Conservation (phyloP, 2,888 invertebrate species). For the Andrena fulva region DNA sequence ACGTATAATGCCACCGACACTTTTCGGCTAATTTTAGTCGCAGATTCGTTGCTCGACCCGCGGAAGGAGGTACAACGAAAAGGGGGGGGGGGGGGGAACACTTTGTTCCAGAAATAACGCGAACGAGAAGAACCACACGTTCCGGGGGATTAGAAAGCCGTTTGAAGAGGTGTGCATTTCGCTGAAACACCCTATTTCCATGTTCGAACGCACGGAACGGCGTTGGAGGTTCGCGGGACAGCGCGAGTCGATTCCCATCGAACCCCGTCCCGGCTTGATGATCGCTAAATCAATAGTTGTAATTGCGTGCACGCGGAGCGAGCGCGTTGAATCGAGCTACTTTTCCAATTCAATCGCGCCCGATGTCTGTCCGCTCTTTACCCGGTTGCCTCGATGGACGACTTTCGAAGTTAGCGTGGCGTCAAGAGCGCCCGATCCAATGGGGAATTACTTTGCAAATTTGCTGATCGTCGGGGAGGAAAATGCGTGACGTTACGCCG, state of each 20-base stretch:
- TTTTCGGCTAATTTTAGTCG: conserved; percentile 6
- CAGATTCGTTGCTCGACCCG: not conserved
- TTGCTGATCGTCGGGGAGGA: conserved; percentile 1
- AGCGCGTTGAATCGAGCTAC: not conserved
- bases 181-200: not conserved
- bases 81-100: conserved; percentile 1
- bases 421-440: not conserved
- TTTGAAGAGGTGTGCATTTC: not conserved
- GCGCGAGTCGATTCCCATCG: not conserved
- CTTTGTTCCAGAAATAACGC: conserved; percentile 29
- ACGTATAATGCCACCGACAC: too few relatives aligned
- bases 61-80: not conserved
- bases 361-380: not conserved
- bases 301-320: conserved; percentile 4
- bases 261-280: not conserved
- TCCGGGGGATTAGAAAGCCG: conserved; percentile 17
- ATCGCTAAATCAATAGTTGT: conserved; percentile 35
- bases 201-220: not conserved
- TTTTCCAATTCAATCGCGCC: conserved; percentile 17
- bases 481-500: conserved; percentile 25
- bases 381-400: too few relatives aligned
- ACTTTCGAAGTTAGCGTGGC: not conserved
- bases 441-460: conserved; percentile 39
- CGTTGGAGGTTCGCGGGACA: not conserved
- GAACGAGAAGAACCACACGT: not conserved